phyloP scores from a whole-genome alignment of 2,113 vertebrate species.

The Mixornis gularis region DNA sequence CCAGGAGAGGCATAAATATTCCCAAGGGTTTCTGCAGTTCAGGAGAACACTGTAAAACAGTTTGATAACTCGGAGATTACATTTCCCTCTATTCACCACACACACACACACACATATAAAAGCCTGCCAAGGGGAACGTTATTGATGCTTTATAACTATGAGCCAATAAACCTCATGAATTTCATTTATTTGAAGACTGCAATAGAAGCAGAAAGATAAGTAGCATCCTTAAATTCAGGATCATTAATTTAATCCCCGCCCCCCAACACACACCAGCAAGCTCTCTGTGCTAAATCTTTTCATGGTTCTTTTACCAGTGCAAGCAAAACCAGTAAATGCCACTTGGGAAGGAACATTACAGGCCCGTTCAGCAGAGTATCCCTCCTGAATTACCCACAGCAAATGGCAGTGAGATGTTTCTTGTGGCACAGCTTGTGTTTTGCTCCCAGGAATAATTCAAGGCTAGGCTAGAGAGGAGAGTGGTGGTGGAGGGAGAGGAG shows the following conservation, averaged over 20 bases:
- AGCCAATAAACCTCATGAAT: constrained; percentile 56
- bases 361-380: not conserved
- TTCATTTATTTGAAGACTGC: constrained; percentile 33
- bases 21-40: constrained; percentile 40
- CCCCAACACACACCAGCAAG: not conserved
- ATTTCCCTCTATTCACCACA: not conserved
- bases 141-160: constrained; percentile 52
- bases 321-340: not conserved
- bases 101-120: not conserved
- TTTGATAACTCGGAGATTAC: constrained; percentile 51
- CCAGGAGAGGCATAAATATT: constrained; percentile 44
- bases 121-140: constrained; percentile 44
- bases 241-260: constrained; percentile 26
- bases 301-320: not conserved
- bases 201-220: constrained; percentile 38
- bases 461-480: not conserved
- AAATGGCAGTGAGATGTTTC: not conserved
- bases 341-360: not conserved
- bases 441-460: not conserved
- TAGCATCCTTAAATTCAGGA: constrained; percentile 31
- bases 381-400: not conserved
- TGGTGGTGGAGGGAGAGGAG: fast-evolving
- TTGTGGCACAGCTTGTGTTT: not conserved
- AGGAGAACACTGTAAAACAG: constrained; percentile 51
- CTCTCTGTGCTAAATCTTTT: not conserved